phyloP scores from a whole-genome alignment of 2,113 vertebrate genomes.

The Cygnus atratus region DNA sequence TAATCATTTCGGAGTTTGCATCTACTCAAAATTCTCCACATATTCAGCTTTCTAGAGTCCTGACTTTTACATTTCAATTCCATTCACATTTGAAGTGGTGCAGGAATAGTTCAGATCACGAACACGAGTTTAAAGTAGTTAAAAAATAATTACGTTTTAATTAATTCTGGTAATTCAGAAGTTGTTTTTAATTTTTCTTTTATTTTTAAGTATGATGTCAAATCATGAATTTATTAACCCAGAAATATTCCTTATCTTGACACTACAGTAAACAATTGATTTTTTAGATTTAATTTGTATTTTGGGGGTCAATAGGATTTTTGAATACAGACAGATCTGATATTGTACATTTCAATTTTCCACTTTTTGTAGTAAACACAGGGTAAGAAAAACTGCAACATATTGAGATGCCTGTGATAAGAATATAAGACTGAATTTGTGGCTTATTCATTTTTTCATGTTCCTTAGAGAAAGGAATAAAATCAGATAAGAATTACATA shows the following conservation, averaged over 20 bases:
- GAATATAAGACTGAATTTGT: not conserved
- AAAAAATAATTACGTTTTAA: constrained; percentile 34
- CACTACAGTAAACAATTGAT: not conserved
- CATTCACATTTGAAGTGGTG: not conserved
- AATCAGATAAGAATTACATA: not conserved
- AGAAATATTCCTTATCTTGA: not conserved
- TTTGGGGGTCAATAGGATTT: not conserved
- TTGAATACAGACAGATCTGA: not conserved
- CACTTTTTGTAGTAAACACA: not conserved
- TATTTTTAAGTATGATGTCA: not conserved
- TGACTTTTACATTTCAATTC: constrained; percentile 19
- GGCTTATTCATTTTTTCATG: not conserved
- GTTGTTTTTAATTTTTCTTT: not conserved
- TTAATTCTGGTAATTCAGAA: constrained; percentile 11
- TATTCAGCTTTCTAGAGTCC: not conserved
- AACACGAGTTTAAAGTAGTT: not conserved
- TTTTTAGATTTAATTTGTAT: not conserved
- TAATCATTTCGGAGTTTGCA: not conserved
- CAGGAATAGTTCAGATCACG: constrained; percentile 23
- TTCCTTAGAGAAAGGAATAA: constrained; percentile 10
- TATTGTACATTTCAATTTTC: not conserved
- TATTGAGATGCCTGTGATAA: not conserved
- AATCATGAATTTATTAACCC: not conserved
- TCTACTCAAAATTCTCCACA: not conserved
- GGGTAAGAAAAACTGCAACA: not conserved